Evolutionary conservation across 2,888 invertebrate genomes (phyloP).

Genomic region (Pilophorus perplexus): DNA sequence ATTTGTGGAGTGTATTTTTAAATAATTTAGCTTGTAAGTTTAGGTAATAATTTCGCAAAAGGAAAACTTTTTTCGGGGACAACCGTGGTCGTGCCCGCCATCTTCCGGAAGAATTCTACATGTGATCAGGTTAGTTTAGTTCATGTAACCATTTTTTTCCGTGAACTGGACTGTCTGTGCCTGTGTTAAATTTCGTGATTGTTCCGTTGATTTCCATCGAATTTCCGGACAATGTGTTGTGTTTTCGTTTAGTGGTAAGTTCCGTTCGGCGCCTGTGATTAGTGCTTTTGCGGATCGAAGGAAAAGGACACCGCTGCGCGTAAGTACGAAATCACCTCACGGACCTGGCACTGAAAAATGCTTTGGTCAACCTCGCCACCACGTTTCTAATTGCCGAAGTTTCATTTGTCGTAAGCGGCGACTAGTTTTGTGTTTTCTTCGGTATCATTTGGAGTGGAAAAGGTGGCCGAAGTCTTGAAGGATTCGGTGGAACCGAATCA

Average conservation of each 20-base stretch:
- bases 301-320: not conserved
- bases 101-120: conserved; percentile 25
- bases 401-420: not conserved
- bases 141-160: conserved; percentile 14
- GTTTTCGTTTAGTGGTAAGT: conserved; percentile 2
- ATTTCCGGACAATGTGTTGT: not conserved
- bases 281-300: not conserved
- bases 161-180: conserved; percentile 2
- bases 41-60: too few species aligned
- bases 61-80: not conserved
- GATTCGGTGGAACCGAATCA: too few species aligned
- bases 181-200: too few species aligned
- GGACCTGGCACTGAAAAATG: not conserved
- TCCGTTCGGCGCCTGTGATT: not conserved
- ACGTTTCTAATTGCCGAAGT: conserved; percentile 11
- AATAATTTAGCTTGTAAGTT: too few species aligned
- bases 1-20: too few species aligned
- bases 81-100: conserved; percentile 19
- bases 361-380: conserved; percentile 23
- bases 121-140: conserved; percentile 33
- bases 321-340: not conserved
- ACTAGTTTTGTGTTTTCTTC: too few species aligned
- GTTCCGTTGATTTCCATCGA: not conserved
- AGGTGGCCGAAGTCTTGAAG: too few species aligned
- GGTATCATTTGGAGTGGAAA: too few species aligned